Conservation (phyloP, 2,113 vertebrate genomes). For the Andinoacara biseriatus region DNA sequence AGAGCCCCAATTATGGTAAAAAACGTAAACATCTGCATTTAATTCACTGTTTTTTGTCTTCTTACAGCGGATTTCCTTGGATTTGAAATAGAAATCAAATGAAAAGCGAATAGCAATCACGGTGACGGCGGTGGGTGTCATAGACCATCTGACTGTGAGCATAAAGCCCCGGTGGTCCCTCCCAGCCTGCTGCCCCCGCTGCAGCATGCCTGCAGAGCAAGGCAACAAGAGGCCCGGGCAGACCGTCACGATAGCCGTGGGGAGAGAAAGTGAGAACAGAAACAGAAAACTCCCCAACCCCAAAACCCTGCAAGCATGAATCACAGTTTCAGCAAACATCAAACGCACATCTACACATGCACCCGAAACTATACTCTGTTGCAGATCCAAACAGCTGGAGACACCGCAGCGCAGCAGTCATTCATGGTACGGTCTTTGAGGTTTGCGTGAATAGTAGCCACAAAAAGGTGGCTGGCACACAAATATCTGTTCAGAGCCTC, state of each 20-base stretch:
- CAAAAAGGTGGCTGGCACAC: background rate
- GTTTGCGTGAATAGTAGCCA: background rate
- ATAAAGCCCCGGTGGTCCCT: background rate
- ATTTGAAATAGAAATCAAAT: background rate
- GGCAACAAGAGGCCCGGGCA: background rate
- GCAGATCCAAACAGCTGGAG: background rate
- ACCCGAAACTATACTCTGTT: background rate
- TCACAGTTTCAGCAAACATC: background rate
- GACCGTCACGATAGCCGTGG: background rate
- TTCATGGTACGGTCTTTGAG: background rate
- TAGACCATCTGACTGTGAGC: background rate
- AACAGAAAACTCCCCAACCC: too few species aligned
- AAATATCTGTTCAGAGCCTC: background rate
- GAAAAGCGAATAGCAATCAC: background rate
- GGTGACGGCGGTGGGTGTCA: rapidly evolving
- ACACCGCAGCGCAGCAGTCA: background rate
- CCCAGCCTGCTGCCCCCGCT: background rate
- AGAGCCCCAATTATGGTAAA: background rate
- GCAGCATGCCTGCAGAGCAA: background rate
- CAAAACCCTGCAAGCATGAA: background rate
- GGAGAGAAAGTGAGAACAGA: background rate
- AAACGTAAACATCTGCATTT: background rate
- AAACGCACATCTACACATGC: background rate
- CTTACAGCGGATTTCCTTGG: too few species aligned
- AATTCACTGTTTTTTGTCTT: background rate